Evolutionary conservation across 2,888 invertebrate species (phyloP).

Genomic region (Sphaerophoria rueppellii): DNA sequence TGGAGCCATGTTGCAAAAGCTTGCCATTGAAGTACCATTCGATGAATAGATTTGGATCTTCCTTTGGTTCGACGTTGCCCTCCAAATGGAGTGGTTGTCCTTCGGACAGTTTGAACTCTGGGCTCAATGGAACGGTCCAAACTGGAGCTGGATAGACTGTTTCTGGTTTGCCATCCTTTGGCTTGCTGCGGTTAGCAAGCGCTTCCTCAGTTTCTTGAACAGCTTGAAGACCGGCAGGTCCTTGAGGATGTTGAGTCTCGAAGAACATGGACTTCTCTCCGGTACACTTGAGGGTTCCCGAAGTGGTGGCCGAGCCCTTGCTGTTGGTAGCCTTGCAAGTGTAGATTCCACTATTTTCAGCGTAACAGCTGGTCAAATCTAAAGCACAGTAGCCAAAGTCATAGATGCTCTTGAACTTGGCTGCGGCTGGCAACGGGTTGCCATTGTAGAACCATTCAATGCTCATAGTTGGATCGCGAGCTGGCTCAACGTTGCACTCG

Average conservation of each 20-base stretch:
- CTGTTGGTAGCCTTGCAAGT: conserved; percentile 94
- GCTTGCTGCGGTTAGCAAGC: conserved; percentile 87
- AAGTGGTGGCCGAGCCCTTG: conserved; percentile 94
- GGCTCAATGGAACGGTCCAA: conserved; percentile 91
- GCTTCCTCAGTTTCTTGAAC: conserved; percentile 95
- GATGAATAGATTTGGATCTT: conserved; percentile 94
- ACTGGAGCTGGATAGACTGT: conserved; percentile 91
- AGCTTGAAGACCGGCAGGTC: conserved; percentile 93
- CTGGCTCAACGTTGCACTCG: conserved; percentile 95
- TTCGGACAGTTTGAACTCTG: conserved; percentile 91
- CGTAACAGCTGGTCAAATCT: conserved; percentile 93
- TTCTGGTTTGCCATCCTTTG: conserved; percentile 88
- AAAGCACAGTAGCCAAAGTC: conserved; percentile 98
- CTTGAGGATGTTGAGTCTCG: conserved; percentile 98
- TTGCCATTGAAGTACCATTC: conserved; percentile 98
- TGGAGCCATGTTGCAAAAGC: conserved; percentile 91
- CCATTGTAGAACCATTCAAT: conserved; percentile 98
- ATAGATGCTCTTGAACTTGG: conserved; percentile 95
- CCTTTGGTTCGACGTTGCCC: conserved; percentile 96
- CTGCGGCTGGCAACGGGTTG: conserved; percentile 92
- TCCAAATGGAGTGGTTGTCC: conserved; percentile 95
- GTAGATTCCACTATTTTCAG: conserved; percentile 96
- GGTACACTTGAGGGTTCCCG: conserved; percentile 93
- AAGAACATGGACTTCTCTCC: conserved; percentile 90
- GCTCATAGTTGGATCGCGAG: conserved; percentile 94